Evolutionary conservation across 2,797 vertebrate genomes (phyloP), one percentile per base, ranked within the genome.

Genomic region (Leuciscus waleckii): DNA sequence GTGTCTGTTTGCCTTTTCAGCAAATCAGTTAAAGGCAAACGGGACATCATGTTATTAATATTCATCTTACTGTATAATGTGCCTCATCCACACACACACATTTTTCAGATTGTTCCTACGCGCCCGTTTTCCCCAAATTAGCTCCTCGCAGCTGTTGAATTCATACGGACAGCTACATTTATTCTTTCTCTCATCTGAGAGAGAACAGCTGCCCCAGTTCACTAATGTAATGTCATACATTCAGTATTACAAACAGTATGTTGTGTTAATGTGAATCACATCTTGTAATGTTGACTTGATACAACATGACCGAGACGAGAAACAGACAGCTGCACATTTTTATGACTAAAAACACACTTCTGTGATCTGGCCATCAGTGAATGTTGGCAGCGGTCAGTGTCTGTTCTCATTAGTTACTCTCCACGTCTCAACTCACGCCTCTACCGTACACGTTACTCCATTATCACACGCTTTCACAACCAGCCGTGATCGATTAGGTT

Each of bases 271-370:
- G 56, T 51, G 54, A 84, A 77, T 77, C 63, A 49, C 13, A 7
- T 84, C 82, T 84, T 84, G 71, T 84, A 84, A 84, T 76, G 73
- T 77, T 77, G 61, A 79, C 41, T 73, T 29, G 70, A 67, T 78
- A 77, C 76, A 74, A 35, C 76, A 54, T 41, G 39, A 61, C 87
- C 29, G 11, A 86, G 86, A 89, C 77, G 81, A 85, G 86, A 87
- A 90, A 74, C 88, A 87, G 82, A 79, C 89, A 81, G 74, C 63
- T 82, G 32, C 65, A 26, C 83, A 65, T 85, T 73, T 84, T 83
- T 75, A 63, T 73, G 86, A 63, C 32, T 87, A 89, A 87, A 81
- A 81, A 69, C 75, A 90, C 82, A 86, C 84, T 85, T 83, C 68
- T 70, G 87, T 83, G 70, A 77, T 81, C 81, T 81, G 87, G 89